Evolutionary conservation across 2,113 vertebrate species (phyloP), one percentile per base, ranked within the genome.

Genomic region (Hyla sarda): DNA sequence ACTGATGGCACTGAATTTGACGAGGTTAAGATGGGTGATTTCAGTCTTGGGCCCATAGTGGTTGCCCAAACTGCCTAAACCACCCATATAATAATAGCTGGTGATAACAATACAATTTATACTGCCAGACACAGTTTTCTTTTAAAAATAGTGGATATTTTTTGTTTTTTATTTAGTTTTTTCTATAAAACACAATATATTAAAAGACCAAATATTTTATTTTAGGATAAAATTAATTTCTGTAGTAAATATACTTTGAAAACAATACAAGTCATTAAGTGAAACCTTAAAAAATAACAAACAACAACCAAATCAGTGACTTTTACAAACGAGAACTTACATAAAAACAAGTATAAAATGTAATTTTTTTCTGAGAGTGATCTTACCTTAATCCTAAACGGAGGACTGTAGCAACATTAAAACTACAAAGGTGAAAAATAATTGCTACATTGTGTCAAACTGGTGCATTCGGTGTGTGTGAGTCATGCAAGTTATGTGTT

Each of bases 121-220:
- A 10, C 10, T 4, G 41, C 4, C 41, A 45, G 41, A 45, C 5
- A 45, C 41, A 45, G 4, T 45, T 5, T 45, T 67, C 19, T 13
- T 67, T 1, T 67, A 17, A 21, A 69, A 69, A 71, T 0, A 37
- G 19, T 71, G 19, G 9, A 37, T 71, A 8, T 71, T 21, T 17
- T 71, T 69, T 65, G 37, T 48, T 50, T 54, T 77, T 54, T 5
- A 32, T 50, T 77, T 30, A 28, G 25, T 7, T 48, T 45, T 74
- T 74, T 34, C 28, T 37, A n/a, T 34, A 79, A 62, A 41, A 45
- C 28, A 80, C 34, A 56, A 12, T 28, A 72, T 32, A 21, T 32
- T 83, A 48, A 85, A 50, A 85, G 74, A 78, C 37, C n/a, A 52
- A 85, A 41, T 65, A 84, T 87, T 87, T 87, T 82, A 74, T 87